Evolutionary conservation across 2,888 invertebrate genomes (phyloP), one percentile per base, ranked within the genome.

Genomic region (Saturnia pavonia): DNA sequence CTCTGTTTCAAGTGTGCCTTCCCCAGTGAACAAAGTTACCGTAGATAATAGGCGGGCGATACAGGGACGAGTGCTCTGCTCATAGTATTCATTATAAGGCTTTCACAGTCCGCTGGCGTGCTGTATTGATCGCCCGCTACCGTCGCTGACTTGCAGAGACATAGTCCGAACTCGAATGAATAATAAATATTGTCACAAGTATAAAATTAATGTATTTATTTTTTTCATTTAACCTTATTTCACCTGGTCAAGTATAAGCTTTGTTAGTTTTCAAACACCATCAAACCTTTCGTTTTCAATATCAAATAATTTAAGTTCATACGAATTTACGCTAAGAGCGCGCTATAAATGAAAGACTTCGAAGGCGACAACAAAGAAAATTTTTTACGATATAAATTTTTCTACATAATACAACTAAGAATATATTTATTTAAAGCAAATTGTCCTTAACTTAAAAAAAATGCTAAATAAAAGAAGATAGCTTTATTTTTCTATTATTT

Each of bases 81-180:
- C 14, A 14, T 27, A 60, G 27, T 60, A 60, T 60, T 60, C 57
- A 60, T 60, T 60, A 60, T 3, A 57, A 57, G 25, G 57, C 57
- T 27, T 57, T 60, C 25, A 60, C 57, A 27, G 25, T 25, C 57
- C 27, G 14, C 25, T 19, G 57, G 57, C 27, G 57, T 60, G 6
- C 57, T 27, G 4, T 60, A 60, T 60, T 19, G 57, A 60, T 60
- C 27, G 57, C 11, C 6, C 25, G 14, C 57, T 54, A 3, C 14
- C 57, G 25, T 60, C 57, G 6, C 9, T 1, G 14, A 25, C 12
- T 60, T 60, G 34, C 34, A 34, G 34, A 22, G 8, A 54, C 51
- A 54, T 54, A 0, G 48, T 54, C 2, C 22, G 22, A 6, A 54
- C 11, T 22, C 54, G 57, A 27, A 54, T 22, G 22, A 54, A 54